A percentile compares a stretch with the other conserved stretches of the same genome.
phyloP scores from a whole-genome alignment of 37 sponge, comb jelly and placozoan species.

The Spongilla lacustris region DNA sequence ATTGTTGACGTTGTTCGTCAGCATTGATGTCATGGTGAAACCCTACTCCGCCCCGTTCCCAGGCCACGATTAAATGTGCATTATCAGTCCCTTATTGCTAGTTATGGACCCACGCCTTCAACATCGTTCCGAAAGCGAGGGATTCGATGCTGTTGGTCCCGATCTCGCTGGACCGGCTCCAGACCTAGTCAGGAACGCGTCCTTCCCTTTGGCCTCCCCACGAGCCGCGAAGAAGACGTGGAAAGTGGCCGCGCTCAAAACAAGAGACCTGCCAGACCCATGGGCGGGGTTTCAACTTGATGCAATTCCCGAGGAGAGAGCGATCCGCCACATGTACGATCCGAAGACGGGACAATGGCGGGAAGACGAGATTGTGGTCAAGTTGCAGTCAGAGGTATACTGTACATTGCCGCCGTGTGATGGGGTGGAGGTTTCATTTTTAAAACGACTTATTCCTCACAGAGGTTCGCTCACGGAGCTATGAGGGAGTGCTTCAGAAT shows the following conservation, averaged over 20 bases:
- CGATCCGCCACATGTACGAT: slow-evolving; percentile 72
- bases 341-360: slow-evolving; percentile 62
- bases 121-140: neutral
- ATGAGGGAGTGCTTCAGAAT: slow-evolving; percentile 93
- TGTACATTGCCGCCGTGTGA: neutral
- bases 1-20: no score
- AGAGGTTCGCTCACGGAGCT: slow-evolving; percentile 92
- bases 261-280: slow-evolving; percentile 26
- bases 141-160: neutral
- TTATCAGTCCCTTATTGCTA: no score
- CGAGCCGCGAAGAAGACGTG: slow-evolving; percentile 37
- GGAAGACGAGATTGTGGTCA: slow-evolving; percentile 73
- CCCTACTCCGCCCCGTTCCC: no score
- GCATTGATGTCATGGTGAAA: no score
- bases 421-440: neutral
- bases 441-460: slow-evolving; percentile 11
- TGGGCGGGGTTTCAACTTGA: slow-evolving; percentile 28
- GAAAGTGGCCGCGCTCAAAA: slow-evolving; percentile 19
- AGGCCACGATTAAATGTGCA: no score
- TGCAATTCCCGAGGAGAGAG: slow-evolving; percentile 35
- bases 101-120: neutral
- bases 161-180: neutral
- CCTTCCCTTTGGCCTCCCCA: neutral
- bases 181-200: neutral
- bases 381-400: slow-evolving; percentile 83